phyloP scores from a whole-genome alignment of 1,140 invertebrate species.

The Drosophila ficusphila region DNA sequence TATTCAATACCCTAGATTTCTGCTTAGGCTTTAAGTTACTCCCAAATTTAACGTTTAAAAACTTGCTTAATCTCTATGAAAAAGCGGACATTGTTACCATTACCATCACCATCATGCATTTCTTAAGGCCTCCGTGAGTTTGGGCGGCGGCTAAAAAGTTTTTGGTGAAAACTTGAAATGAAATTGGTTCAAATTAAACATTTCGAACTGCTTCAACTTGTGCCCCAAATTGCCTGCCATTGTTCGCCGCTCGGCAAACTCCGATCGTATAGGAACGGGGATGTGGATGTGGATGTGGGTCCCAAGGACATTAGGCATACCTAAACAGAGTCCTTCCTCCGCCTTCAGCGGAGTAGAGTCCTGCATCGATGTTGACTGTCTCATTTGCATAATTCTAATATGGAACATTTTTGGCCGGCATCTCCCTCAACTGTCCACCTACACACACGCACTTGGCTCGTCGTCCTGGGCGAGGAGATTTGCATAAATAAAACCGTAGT shows the following conservation, averaged over 20 bases:
- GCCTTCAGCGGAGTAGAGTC: conserved; percentile 5
- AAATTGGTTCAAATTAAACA: conserved; percentile 35
- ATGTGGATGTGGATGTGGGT: conserved; percentile 23
- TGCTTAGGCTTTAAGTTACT: background rate
- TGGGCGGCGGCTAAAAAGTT: conserved; percentile 1
- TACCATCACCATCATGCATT: background rate
- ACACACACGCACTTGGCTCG: conserved; percentile 7
- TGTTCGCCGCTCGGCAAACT: conserved; percentile 20
- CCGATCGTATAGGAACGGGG: too few species aligned
- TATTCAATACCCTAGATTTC: too few species aligned
- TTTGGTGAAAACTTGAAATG: conserved; percentile 23
- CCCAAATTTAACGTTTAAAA: background rate
- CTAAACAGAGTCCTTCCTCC: background rate
- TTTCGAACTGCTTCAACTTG: conserved; percentile 28
- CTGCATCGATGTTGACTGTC: conserved; percentile 36
- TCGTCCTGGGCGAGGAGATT: conserved; percentile 51
- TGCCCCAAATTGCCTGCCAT: conserved; percentile 32
- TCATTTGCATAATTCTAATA: conserved; percentile 82
- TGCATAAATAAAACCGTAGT: conserved; percentile 77
- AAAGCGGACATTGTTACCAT: background rate
- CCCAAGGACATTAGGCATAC: conserved; percentile 32
- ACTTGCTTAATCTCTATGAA: background rate
- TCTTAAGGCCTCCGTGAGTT: background rate
- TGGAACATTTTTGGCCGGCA: conserved; percentile 69
- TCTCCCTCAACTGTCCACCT: conserved; percentile 49